These are phyloP conservation scores for Pinctada fucata DNA, from an alignment of 2,888 invertebrate species.

Conservation along the genomic window DNA sequence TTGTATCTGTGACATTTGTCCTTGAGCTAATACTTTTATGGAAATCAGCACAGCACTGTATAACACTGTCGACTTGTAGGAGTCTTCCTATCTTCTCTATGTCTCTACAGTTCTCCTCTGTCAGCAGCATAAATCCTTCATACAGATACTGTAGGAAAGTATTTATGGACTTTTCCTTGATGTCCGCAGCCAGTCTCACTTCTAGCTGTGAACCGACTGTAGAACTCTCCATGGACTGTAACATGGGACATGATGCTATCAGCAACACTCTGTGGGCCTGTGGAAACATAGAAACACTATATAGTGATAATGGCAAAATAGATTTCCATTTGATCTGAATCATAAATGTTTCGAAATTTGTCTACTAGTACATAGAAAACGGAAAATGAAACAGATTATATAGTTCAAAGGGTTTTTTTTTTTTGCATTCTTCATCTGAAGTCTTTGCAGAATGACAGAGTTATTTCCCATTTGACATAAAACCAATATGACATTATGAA, in stretches of 20 bases:
- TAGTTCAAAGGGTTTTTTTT: no score
- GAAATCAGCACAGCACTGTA: slow-evolving; percentile 29
- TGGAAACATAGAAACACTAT: not conserved
- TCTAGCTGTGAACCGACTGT: slow-evolving; percentile 37
- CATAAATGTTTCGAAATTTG: no score
- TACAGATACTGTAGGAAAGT: slow-evolving; percentile 46
- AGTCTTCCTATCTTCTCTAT: slow-evolving; percentile 42
- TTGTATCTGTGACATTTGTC: not conserved
- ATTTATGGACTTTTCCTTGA: slow-evolving; percentile 35
- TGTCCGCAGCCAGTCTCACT: slow-evolving; percentile 42
- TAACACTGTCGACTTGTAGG: slow-evolving; percentile 43
- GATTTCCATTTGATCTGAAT: no score
- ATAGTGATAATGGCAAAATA: no score
- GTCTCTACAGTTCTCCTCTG: slow-evolving; percentile 43
- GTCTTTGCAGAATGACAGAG: no score
- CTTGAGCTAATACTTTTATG: slow-evolving; percentile 9
- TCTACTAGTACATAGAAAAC: no score
- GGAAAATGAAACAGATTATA: no score
- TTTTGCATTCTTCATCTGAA: no score
- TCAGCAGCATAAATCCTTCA: slow-evolving; percentile 45
- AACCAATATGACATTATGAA: no score
- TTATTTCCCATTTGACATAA: no score
- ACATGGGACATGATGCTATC: slow-evolving; percentile 45
- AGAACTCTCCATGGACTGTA: slow-evolving; percentile 42
- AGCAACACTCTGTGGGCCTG: slow-evolving; percentile 45